A percentile compares a stretch with the other conserved stretches of the same genome.
phyloP scores from a whole-genome alignment of 1,140 invertebrate species.

The Macrobrachium nipponense region DNA sequence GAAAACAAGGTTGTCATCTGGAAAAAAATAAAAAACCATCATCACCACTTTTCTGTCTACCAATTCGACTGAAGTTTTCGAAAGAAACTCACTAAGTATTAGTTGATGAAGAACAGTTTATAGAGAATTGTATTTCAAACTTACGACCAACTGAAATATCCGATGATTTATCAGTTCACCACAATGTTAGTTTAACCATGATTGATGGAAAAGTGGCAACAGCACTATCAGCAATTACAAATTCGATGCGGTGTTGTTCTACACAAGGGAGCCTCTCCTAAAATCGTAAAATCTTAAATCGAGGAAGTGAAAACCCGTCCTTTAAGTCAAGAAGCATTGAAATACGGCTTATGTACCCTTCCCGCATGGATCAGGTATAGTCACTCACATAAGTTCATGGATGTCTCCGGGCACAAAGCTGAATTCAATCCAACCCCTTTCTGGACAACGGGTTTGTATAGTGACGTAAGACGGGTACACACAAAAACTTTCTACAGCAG shows the following conservation, averaged over 20 bases:
- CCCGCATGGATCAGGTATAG: no score
- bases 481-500: no score
- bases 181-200: neutral
- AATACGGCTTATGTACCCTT: no score
- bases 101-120: neutral
- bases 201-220: neutral
- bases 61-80: neutral
- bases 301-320: no score
- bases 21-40: constrained; percentile 1
- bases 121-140: constrained; percentile 2
- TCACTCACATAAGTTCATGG: no score
- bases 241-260: neutral
- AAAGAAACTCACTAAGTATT: neutral
- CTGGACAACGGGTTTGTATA: no score
- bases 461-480: no score
- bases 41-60: neutral
- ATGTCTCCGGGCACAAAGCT: no score
- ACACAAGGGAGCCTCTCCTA: no score
- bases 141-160: neutral
- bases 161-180: neutral
- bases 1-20: neutral
- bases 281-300: no score
- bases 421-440: no score
- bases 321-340: no score
- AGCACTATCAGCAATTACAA: neutral